Conservation (phyloP, 2,888 invertebrate genomes). For the Dorcus parallelipipedus region DNA sequence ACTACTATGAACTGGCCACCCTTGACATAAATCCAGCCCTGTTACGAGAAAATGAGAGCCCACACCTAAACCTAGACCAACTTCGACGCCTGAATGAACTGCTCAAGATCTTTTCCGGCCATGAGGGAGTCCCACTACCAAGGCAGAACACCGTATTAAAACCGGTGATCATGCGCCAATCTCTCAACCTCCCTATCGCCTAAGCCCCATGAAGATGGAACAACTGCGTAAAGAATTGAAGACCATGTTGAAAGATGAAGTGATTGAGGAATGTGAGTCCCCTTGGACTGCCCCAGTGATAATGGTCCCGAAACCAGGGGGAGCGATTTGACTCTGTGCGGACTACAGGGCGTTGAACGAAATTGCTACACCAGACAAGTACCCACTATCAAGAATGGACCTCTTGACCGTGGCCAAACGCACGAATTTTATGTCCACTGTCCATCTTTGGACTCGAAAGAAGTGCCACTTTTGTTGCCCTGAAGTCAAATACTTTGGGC, state of each 20-base stretch:
- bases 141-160: not conserved
- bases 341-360: no score
- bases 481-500: not conserved
- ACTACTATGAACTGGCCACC: no score
- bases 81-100: not conserved
- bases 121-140: not conserved
- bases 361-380: constrained; percentile 2
- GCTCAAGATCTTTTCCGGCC: not conserved
- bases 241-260: not conserved
- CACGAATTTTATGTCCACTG: not conserved
- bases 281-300: not conserved
- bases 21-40: not conserved
- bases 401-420: not conserved
- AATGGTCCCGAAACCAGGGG: no score
- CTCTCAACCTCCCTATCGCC: not conserved
- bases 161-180: not conserved
- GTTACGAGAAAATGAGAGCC: not conserved
- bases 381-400: no score
- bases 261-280: not conserved
- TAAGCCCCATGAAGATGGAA: no score
- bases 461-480: constrained; percentile 27
- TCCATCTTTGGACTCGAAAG: constrained; percentile 15
- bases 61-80: not conserved
- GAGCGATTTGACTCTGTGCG: no score
- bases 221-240: no score